Conservation (phyloP, 1,140 invertebrate species). For the Uloborus diversus region DNA sequence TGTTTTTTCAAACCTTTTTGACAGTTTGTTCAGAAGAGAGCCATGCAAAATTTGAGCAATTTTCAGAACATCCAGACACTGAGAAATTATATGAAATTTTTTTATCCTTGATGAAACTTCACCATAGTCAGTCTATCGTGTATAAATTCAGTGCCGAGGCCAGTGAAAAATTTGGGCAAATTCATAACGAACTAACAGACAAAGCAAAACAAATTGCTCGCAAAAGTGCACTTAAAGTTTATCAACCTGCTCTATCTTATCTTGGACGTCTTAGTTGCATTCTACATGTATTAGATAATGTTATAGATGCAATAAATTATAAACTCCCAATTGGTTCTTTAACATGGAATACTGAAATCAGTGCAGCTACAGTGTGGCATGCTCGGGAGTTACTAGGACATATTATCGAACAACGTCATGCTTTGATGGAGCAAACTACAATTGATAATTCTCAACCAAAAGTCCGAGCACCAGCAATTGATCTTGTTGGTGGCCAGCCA, state of each 20-base stretch:
- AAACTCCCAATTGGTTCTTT: conserved; percentile 16
- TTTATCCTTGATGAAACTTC: conserved; percentile 23
- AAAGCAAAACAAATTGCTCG: conserved; percentile 41
- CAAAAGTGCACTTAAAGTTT: conserved; percentile 40
- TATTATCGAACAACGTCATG: conserved; percentile 33
- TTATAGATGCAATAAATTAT: conserved; percentile 46
- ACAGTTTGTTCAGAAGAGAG: conserved; percentile 29
- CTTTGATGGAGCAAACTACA: conserved; percentile 20
- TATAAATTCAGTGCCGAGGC: conserved; percentile 36
- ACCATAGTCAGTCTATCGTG: neutral
- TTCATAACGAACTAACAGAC: conserved; percentile 51
- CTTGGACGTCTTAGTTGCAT: conserved; percentile 20
- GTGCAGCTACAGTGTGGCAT: conserved; percentile 33
- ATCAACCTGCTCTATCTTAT: conserved; percentile 32
- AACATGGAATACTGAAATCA: conserved; percentile 54
- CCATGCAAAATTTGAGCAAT: conserved; percentile 35
- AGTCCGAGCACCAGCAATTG: neutral
- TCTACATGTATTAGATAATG: conserved; percentile 45
- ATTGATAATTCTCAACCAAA: neutral
- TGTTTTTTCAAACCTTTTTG: conserved; percentile 40
- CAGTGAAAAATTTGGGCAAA: conserved; percentile 22
- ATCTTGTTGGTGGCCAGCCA: conserved; percentile 1
- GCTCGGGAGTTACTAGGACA: conserved; percentile 40
- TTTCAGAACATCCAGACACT: neutral
- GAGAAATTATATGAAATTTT: conserved; percentile 31